Evolutionary conservation across 1,140 invertebrate species (phyloP).

Genomic region (Anagrus nilaparvatae): DNA sequence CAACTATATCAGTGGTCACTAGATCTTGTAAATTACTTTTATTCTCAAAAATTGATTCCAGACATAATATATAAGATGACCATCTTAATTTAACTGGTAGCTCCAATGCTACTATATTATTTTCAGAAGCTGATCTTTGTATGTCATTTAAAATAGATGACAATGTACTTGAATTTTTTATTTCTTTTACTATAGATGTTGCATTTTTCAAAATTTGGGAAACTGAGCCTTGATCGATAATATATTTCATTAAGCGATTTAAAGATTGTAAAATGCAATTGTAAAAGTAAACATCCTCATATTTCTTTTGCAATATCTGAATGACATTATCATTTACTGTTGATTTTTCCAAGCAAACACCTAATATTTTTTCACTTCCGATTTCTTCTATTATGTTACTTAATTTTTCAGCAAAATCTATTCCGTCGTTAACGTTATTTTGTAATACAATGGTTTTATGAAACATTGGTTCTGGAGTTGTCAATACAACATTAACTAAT

Average conservation of each 20-base stretch:
- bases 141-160: conserved; percentile 10
- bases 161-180: conserved; percentile 19
- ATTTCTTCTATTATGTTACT: conserved; percentile 22
- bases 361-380: conserved; percentile 23
- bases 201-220: conserved; percentile 16
- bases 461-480: conserved; percentile 26
- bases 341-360: conserved; percentile 23
- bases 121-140: conserved; percentile 9
- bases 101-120: conserved; percentile 15
- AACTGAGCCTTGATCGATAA: conserved; percentile 12
- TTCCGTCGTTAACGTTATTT: conserved; percentile 20
- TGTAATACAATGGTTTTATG: conserved; percentile 19
- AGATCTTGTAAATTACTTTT: conserved; percentile 22
- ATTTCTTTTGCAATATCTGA: conserved; percentile 19
- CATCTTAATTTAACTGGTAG: conserved; percentile 16
- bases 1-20: conserved; percentile 16
- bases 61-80: conserved; percentile 18
- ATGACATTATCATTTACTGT: conserved; percentile 21
- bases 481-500: conserved; percentile 26
- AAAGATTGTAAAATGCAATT: conserved; percentile 19
- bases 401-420: conserved; percentile 20
- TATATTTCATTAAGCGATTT: conserved; percentile 17
- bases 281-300: conserved; percentile 18
- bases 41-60: conserved; percentile 20
- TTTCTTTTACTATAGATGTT: conserved; percentile 19